These are phyloP conservation scores for Nerophis lumbriciformis DNA, from an alignment of 2,113 vertebrate genomes.

Conservation along the genomic window DNA sequence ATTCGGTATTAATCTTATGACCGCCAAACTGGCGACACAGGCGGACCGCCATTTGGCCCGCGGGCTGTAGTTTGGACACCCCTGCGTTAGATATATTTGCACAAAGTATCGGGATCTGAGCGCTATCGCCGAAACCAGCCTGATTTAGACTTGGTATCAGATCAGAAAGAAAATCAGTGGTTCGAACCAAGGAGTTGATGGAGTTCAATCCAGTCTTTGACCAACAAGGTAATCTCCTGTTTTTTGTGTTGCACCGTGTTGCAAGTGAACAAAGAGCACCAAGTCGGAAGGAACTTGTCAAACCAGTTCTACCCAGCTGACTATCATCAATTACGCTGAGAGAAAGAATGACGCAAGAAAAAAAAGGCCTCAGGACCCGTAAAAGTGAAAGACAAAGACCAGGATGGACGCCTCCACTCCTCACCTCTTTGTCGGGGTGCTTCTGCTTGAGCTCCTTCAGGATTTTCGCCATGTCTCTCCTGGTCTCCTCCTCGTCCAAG, in stretches of 20 bases:
- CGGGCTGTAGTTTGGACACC: no score
- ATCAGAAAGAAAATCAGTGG: no score
- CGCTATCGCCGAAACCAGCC: no score
- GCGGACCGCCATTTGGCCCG: no score
- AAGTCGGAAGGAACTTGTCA: background rate
- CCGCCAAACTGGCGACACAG: no score
- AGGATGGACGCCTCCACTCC: background rate
- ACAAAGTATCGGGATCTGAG: no score
- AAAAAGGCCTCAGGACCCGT: background rate
- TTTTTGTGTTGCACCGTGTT: background rate
- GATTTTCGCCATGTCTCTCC: conserved; percentile 97
- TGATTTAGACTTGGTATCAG: no score
- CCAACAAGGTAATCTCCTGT: background rate
- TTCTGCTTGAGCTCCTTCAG: conserved; percentile 98
- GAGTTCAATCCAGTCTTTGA: background rate
- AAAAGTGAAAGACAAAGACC: background rate
- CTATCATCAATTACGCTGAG: background rate
- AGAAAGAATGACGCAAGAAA: background rate
- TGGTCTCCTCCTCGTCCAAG: conserved; percentile 91
- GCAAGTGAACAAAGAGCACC: background rate
- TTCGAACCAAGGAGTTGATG: background rate
- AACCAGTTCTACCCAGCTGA: background rate
- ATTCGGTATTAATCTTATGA: no score
- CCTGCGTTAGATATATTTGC: background rate
- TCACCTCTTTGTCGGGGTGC: conserved; percentile 90